Conservation (phyloP, 2,113 vertebrate species). For the Pygoscelis antarcticus region DNA sequence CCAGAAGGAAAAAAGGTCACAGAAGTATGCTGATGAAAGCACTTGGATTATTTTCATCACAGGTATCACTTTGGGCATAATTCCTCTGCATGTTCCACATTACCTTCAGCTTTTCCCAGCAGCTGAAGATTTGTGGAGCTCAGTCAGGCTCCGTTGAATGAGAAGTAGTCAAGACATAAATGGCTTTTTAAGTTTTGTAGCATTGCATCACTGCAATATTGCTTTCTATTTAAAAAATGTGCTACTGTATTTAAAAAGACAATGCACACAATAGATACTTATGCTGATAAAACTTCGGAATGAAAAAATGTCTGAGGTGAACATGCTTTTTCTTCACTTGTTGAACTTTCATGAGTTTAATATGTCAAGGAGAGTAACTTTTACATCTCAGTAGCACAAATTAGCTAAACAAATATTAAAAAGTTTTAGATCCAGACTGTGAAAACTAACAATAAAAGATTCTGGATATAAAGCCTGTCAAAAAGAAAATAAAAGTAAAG, state of each 20-base stretch:
- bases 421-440: neutral
- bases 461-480: neutral
- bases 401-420: neutral
- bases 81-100: neutral
- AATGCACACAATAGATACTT: accelerated
- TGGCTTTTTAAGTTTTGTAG: neutral
- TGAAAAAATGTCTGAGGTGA: neutral
- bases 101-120: neutral
- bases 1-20: neutral
- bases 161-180: neutral
- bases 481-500: neutral
- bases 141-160: neutral
- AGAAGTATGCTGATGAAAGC: neutral
- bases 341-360: neutral
- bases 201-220: neutral
- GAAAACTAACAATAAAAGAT: neutral
- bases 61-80: neutral
- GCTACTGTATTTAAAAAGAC: neutral
- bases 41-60: neutral
- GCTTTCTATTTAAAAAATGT: neutral
- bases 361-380: neutral
- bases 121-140: neutral
- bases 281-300: neutral
- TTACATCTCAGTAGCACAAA: neutral
- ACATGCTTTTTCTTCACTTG: neutral